Base-by-base conservation (phyloP, 2,113 vertebrate genomes). In the Chaetura pelagica region DNA sequence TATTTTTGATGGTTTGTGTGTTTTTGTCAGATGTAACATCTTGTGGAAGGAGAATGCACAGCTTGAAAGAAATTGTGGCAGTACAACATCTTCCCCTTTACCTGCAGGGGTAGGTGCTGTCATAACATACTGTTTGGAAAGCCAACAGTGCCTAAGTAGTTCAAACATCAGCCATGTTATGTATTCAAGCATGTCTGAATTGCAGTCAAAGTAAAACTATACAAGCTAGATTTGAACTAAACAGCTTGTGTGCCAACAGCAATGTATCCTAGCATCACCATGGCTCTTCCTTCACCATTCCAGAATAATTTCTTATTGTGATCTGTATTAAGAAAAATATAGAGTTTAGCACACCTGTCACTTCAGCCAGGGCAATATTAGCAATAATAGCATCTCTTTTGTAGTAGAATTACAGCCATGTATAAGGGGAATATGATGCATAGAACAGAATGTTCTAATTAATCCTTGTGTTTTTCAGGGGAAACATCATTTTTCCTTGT, bases 201-300 rank as follows among this genome's bases (percentile, higher is more conserved):
- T 81, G 23, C 89, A 91, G 87, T 91, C 81, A 75, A 89, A 62
- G 44, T 38, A 93, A 85, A 95, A 54, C 52, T 35, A 14, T 40
- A 35, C 34, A 63, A 80, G 7, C 30, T 30, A 88, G 22, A 35
- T 94, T 79, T 73, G 49, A 91, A 83, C 44, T 34, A 71, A 80
- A 88, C 86, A 92, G 86, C 52, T 82, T 87, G 75, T 73, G 59
- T 81, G 57, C 94, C 73, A 93, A 52, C 15, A 93, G 57, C 93
- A 94, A 67, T 59, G 68, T 35, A 59, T 59, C 67, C 74, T 79
- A 74, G 51, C 44, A 77, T 74, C 51, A 48, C 38, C 29, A 49
- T 0, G 0, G 20, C 21, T 76, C 66, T 42, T 62, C 51, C 21
- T 86, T 73, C 67, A 11, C 19, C 44, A 3, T 68, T 91, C 15